Conservation (phyloP, 2,113 vertebrate genomes). For the Anguilla rostrata region DNA sequence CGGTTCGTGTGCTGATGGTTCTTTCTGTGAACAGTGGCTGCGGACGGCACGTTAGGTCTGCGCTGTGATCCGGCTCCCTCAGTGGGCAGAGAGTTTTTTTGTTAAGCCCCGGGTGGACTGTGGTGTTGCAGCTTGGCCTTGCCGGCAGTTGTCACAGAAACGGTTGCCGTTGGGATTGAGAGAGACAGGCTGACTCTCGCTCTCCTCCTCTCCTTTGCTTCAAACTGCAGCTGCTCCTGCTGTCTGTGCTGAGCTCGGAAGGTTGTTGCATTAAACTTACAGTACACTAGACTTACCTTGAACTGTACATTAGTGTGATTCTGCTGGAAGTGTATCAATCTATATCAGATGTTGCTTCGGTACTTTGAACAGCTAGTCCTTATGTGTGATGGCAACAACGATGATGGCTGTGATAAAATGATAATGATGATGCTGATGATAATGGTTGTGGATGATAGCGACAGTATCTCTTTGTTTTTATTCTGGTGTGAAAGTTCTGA, state of each 20-base stretch:
- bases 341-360: neutral
- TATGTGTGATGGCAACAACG: neutral
- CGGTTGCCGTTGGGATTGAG: neutral
- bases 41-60: neutral
- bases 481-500: neutral
- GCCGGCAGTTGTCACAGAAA: conserved; percentile 7
- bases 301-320: neutral
- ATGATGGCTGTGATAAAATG: neutral
- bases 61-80: neutral
- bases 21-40: neutral
- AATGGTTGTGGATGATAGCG: neutral
- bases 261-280: neutral
- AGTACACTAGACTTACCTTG: too few relatives aligned
- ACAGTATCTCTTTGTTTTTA: neutral
- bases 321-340: neutral
- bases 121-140: neutral
- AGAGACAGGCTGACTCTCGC: neutral
- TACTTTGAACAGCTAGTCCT: neutral
- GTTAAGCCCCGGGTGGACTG: neutral
- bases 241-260: neutral
- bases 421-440: neutral
- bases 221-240: neutral
- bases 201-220: neutral
- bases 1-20: neutral
- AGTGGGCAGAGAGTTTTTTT: neutral